Conservation (phyloP, 1,140 invertebrate species). For the Charaxes varanes region DNA sequence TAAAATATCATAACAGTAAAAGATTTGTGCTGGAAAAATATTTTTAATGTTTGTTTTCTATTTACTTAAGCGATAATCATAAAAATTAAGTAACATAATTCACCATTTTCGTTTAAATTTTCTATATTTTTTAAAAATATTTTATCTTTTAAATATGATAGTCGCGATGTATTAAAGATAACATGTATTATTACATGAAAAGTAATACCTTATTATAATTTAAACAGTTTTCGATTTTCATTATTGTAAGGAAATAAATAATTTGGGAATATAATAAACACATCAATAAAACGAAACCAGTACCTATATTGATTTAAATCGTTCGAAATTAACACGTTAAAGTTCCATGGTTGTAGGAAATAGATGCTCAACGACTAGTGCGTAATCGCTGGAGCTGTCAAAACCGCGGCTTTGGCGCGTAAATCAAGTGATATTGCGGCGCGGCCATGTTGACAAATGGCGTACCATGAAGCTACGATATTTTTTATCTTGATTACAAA, state of each 20-base stretch:
- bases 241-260: conserved; percentile 1
- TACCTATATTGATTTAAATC: conserved; percentile 7
- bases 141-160: too few relatives aligned
- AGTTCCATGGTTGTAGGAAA: conserved; percentile 3
- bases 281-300: not conserved
- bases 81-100: too few relatives aligned
- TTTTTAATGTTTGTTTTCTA: too few relatives aligned
- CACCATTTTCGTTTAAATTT: too few relatives aligned
- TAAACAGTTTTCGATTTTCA: not conserved
- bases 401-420: conserved; percentile 14
- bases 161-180: too few relatives aligned
- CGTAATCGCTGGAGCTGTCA: conserved; percentile 15
- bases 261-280: not conserved
- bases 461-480: conserved; percentile 7
- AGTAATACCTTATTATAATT: too few relatives aligned
- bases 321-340: conserved; percentile 11
- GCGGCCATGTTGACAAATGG: conserved; percentile 14
- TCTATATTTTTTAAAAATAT: too few relatives aligned
- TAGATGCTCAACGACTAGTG: conserved; percentile 4
- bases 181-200: too few relatives aligned
- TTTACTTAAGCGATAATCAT: too few relatives aligned
- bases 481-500: too few relatives aligned
- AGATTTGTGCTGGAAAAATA: too few relatives aligned
- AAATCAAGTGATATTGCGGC: conserved; percentile 11
- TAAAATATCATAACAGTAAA: too few relatives aligned